phyloP scores from a whole-genome alignment of 2,113 vertebrate species.

The Anguilla rostrata region DNA sequence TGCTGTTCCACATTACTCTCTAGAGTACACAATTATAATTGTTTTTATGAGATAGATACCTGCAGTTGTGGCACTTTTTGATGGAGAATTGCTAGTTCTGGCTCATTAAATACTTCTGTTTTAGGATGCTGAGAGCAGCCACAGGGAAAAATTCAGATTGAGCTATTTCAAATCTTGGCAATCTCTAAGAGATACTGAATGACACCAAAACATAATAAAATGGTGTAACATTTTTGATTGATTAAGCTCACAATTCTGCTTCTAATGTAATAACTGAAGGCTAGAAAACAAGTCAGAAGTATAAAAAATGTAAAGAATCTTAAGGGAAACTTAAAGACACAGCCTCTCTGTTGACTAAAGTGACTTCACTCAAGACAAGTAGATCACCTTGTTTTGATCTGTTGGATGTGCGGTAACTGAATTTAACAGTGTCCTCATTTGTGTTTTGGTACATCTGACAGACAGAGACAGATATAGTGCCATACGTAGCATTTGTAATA shows the following conservation, averaged over 20 bases:
- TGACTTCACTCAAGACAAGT: too few species aligned
- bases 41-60: neutral
- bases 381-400: constrained; percentile 7
- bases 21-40: neutral
- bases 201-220: neutral
- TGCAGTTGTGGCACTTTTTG: neutral
- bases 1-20: neutral
- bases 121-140: neutral
- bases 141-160: neutral
- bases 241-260: neutral
- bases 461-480: constrained; percentile 20
- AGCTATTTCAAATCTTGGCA: constrained; percentile 30
- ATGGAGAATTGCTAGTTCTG: neutral
- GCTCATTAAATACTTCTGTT: neutral
- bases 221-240: neutral
- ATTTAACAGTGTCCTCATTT: constrained; percentile 25
- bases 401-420: constrained; percentile 47
- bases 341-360: too few species aligned
- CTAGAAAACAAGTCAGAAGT: neutral
- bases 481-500: constrained; percentile 27
- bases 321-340: too few species aligned
- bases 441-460: constrained; percentile 29
- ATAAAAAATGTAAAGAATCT: too few species aligned
- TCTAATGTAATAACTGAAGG: too few species aligned
- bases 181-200: neutral